phyloP scores from a whole-genome alignment of 2,888 invertebrate genomes.

The Troides oblongomaculatus region DNA sequence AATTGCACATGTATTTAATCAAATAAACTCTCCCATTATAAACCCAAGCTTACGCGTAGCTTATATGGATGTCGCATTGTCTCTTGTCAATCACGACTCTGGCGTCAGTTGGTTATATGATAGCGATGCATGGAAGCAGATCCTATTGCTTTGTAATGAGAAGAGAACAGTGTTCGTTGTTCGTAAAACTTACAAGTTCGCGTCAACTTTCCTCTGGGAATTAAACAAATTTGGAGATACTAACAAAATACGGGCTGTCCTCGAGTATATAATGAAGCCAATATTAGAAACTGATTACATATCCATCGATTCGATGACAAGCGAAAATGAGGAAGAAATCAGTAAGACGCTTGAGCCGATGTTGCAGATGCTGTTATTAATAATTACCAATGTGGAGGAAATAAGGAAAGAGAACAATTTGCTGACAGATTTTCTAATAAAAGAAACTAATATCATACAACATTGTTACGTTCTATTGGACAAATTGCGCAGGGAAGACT shows the following conservation, averaged over 20 bases:
- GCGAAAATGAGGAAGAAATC: slow-evolving; percentile 74
- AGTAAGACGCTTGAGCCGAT: slow-evolving; percentile 78
- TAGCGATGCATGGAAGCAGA: slow-evolving; percentile 82
- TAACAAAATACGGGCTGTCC: slow-evolving; percentile 63
- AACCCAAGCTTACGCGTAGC: slow-evolving; percentile 84
- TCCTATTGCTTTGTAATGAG: slow-evolving; percentile 81
- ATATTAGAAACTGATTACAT: slow-evolving; percentile 78
- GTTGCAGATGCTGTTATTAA: slow-evolving; percentile 76
- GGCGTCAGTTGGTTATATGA: slow-evolving; percentile 84
- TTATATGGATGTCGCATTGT: slow-evolving; percentile 81
- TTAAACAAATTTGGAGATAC: slow-evolving; percentile 70
- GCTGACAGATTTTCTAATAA: slow-evolving; percentile 45
- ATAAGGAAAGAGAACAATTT: slow-evolving; percentile 59
- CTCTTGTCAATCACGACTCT: slow-evolving; percentile 81
- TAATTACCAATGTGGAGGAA: slow-evolving; percentile 75
- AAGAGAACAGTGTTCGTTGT: slow-evolving; percentile 87
- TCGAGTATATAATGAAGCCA: slow-evolving; percentile 79
- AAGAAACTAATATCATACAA: slow-evolving; percentile 58
- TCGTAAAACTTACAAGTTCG: slow-evolving; percentile 83
- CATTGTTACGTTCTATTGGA: slow-evolving; percentile 60
- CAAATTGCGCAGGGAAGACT: slow-evolving; percentile 65
- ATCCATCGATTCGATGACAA: slow-evolving; percentile 68
- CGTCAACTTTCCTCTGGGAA: slow-evolving; percentile 80
- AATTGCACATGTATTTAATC: slow-evolving; percentile 48
- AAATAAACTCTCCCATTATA: slow-evolving; percentile 55